phyloP scores from a whole-genome alignment of 2,888 invertebrate genomes.

The Dromius quadrimaculatus region DNA sequence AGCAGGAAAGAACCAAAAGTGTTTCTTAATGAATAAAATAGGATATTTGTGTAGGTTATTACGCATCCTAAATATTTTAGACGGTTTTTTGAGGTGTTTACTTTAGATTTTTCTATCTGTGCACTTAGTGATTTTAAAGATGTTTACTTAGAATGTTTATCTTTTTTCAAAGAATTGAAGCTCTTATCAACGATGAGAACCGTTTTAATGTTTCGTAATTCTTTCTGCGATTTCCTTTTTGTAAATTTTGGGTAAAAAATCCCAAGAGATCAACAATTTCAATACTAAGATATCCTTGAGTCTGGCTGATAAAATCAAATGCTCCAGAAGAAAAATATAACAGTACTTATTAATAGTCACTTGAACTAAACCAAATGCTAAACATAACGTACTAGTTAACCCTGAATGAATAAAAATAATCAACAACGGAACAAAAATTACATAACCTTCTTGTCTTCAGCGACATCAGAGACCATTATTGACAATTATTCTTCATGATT shows the following conservation, averaged over 20 bases:
- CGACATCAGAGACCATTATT: no score
- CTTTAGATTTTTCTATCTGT: slow-evolving; percentile 37
- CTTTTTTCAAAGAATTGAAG: slow-evolving; percentile 37
- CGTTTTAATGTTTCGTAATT: slow-evolving; percentile 9
- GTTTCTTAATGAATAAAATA: slow-evolving; percentile 15
- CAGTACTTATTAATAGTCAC: slow-evolving; percentile 26
- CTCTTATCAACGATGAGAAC: slow-evolving; percentile 40
- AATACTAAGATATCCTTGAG: neutral
- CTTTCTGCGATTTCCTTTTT: slow-evolving; percentile 1
- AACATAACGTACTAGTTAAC: slow-evolving; percentile 19
- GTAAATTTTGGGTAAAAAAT: neutral
- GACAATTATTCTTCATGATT: slow-evolving; percentile 31
- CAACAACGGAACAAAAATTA: slow-evolving; percentile 12
- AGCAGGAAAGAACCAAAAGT: slow-evolving; percentile 24
- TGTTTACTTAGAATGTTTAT: slow-evolving; percentile 31
- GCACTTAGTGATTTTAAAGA: slow-evolving; percentile 45
- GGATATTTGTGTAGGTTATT: slow-evolving; percentile 19
- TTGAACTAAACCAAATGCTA: slow-evolving; percentile 9
- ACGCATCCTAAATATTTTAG: slow-evolving; percentile 23
- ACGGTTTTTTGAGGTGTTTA: neutral
- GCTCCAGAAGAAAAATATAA: slow-evolving; percentile 28
- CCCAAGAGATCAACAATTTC: neutral
- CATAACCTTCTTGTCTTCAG: no score
- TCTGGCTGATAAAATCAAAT: slow-evolving; percentile 26
- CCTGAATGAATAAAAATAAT: slow-evolving; percentile 28